Evolutionary conservation across 2,888 invertebrate genomes (phyloP), one percentile per base, ranked within the genome.

Genomic region (Drosophila ezoana): DNA sequence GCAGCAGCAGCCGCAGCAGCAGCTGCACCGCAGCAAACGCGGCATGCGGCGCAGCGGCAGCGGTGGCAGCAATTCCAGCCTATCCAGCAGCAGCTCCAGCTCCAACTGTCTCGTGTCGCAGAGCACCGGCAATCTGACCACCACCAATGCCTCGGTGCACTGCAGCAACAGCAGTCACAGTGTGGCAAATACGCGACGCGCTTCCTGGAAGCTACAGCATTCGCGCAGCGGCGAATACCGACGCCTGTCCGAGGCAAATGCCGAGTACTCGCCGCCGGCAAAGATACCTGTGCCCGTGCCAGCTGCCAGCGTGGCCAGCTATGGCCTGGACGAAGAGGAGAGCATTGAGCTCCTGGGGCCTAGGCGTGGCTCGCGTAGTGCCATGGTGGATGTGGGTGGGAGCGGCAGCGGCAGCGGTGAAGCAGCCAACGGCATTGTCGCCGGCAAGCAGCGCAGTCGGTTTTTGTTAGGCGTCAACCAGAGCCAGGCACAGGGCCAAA

Each of bases 201-300:
- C 90, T 14, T 91, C 91, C 8, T 91, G 91, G 91, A 91, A 90
- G 58, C 49, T 86, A 35, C 90, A 90, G 13, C 73, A 78, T 14
- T 86, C 89, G 3, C 76, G 80, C 47, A 87, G 85, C 56, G 81
- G 84, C 10, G 91, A 91, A 35, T 91, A 91, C 64, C 90, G 89
- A 3, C 85, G 91, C 0, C 54, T 91, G 3, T 82, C 90, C 4
- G 91, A 91, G 48, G 80, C 76, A n/a, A 81, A 71, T 64, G 86
- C 81, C 14, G 87, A 86, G 33, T 84, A 87, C 33, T 81, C 79
- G 23, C 84, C 84, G 20, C 77, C 69, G 18, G 81, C 77, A 35
- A 90, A 86, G 23, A 40, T 71, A 8, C 72, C 78, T 0, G 51
- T 72, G 13, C 70, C 81, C 0, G 58, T 73, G 33, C 23, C 75